Base-by-base conservation (phyloP, 1,140 invertebrate species). In the Pteromalus puparum region DNA sequence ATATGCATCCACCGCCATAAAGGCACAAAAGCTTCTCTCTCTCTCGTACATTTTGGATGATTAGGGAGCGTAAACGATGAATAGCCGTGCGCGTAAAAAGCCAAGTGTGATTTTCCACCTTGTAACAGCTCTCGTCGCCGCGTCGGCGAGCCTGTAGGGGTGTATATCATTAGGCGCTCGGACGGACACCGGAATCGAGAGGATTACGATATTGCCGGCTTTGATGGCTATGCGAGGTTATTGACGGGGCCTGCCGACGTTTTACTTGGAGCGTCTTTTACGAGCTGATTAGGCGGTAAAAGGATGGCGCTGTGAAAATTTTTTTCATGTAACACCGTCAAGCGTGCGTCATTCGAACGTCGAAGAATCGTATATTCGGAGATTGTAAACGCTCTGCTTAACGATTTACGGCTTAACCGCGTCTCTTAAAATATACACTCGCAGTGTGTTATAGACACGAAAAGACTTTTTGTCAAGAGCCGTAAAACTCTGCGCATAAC, bases 61-160 rank as follows among this genome's bases (percentile, higher is more conserved):
- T 83, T 83, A 83, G 75, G 75, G 18, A 78, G 75, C 74, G 65
- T 83, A 78, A 83, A 83, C 65, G 34, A 72, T 78, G 74, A 83
- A 78, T 78, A n/a, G 53, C 34, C 28, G 28, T 28, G 21, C 18
- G 75, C 74, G 65, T 78, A 78, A 83, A 79, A 73, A 65, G 53
- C 18, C 68, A n/a, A 79, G 68, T 53, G 46, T 61, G 75, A 79
- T 78, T 78, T 78, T 61, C 42, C 24, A 28, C 26, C 38, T 61
- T 13, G 48, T 77, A 18, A 24, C 7, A 38, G 72, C 81, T 6
- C 7, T 70, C 53, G 72, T 82, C 72, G 53, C n/a, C 21, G 12
- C 24, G 67, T 3, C 48, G 48, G 18, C 3, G 48, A 53, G 48
- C 48, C 48, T 15, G 48, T 15, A 53, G 21, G 53, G 53, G 53